Evolutionary conservation across 2,888 invertebrate species (phyloP), one percentile per base, ranked within the genome.

Genomic region (Trypoxylon attenuatum): DNA sequence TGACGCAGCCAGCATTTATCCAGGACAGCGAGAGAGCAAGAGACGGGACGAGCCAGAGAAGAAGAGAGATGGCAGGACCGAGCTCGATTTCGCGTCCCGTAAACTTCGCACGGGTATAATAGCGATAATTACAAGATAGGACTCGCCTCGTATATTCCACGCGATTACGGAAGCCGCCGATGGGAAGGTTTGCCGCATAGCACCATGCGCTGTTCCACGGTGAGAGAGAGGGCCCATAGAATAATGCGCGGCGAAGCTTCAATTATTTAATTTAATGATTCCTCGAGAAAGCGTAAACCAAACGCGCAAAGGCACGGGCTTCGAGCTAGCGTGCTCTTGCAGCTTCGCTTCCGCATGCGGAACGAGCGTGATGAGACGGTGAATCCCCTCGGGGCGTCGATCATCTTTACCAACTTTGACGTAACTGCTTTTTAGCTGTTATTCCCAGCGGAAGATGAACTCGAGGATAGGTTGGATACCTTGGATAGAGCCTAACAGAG

Each of bases 21-120:
- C n/a, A n/a, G n/a, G n/a, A n/a, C n/a, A n/a, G n/a, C n/a, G n/a
- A n/a, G n/a, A n/a, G n/a, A n/a, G n/a, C n/a, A n/a, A n/a, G n/a
- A n/a, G n/a, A n/a, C n/a, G n/a, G n/a, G n/a, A n/a, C n/a, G n/a
- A n/a, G n/a, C n/a, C n/a, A n/a, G n/a, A n/a, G n/a, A n/a, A n/a
- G n/a, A n/a, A n/a, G n/a, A n/a, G n/a, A n/a, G n/a, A n/a, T n/a
- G n/a, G n/a, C n/a, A n/a, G 3, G 4, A 13, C n/a, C n/a, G 46
- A 13, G 25, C 4, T 5, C 22, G 29, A 18, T 8, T 50, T 21
- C 13, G 23, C 47, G 10, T 19, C 1, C 16, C 19, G 29, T 29
- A 38, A 50, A 38, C 38, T 46, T 61, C n/a, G 6, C 16, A 42
- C 59, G 46, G 33, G 2, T 29, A 25, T 42, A 54, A 65, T 52